These are phyloP conservation scores for Barbus barbus DNA, from an alignment of 2,113 vertebrate genomes.

Conservation along the genomic window DNA sequence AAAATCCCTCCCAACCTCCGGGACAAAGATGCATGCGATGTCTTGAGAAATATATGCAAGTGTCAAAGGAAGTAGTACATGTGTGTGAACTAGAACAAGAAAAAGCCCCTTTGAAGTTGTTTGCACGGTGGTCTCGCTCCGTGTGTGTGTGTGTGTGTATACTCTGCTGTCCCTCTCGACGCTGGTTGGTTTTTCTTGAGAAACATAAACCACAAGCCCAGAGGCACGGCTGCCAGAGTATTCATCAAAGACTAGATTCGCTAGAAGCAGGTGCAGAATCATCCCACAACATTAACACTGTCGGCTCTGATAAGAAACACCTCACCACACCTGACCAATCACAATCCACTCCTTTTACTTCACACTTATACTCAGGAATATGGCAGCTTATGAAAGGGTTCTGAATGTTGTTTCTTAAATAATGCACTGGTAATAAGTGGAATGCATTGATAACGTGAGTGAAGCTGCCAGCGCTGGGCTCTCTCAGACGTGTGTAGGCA, in stretches of 20 bases:
- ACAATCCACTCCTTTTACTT: background rate
- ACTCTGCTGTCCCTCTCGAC: conserved; percentile 7
- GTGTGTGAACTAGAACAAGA: conserved; percentile 30
- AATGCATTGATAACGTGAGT: background rate
- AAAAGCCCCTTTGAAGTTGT: conserved; percentile 52
- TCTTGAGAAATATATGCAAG: conserved; percentile 34
- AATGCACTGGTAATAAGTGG: background rate
- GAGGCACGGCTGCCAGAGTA: conserved; percentile 31
- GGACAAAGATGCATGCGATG: background rate
- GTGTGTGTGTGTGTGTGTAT: conserved; percentile 27
- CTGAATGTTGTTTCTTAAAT: background rate
- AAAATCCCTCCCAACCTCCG: background rate
- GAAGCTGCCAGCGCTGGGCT: background rate
- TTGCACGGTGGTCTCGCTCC: conserved; percentile 44
- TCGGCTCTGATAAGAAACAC: background rate
- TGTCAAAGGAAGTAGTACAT: conserved; percentile 51
- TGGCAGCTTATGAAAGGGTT: background rate
- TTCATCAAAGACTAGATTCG: conserved; percentile 42
- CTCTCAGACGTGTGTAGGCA: background rate
- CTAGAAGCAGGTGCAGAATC: conserved; percentile 54
- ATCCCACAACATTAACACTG: conserved; percentile 37
- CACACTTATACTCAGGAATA: background rate
- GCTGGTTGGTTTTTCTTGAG: conserved; percentile 49
- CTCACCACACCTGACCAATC: background rate
- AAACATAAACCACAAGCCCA: conserved; percentile 50